Base-by-base conservation (phyloP, 1,140 invertebrate genomes). In the Heliconius himera region DNA sequence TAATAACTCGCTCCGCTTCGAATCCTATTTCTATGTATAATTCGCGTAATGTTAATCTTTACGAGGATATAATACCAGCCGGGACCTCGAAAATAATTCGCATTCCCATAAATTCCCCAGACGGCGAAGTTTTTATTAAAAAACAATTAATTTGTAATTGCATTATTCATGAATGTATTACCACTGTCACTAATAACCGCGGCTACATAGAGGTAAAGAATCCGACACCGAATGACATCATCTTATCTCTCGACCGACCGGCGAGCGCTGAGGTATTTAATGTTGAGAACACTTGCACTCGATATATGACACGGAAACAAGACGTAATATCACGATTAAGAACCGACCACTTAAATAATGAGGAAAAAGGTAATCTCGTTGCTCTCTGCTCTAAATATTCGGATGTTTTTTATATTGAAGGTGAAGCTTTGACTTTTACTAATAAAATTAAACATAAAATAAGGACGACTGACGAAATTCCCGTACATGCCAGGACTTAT, bases 101-200 rank as follows among this genome's bases (percentile, higher is more conserved):
- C 16, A 33, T 81, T 56, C 81, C 83, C 20, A 78, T 84, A 70
- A 79, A 84, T 51, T 29, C 70, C 36, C 60, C 70, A 22, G 74
- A 83, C 13, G 76, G 79, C 29, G 77, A 83, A n/a, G 78, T 54
- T 26, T n/a, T 81, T 54, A 82, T 76, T 77, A 85, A 81, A 18
- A 73, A 70, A 70, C 73, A 74, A 66, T 26, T 73, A 3, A 38
- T 38, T 38, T 38, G 36, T 38, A 38, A 38, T 38, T 38, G 36
- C 36, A 38, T 38, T 38, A 38, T 38, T 38, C 36, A 38, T 8
- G 36, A 38, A 38, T 38, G 8, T 38, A 8, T 38, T 38, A 38
- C 36, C 36, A 38, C 36, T 38, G 36, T 38, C 8, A 38, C 36
- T 38, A 38, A 38, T 38, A 38, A 38, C 36, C 36, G 36, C 36